These are phyloP conservation scores for Horisme vitalbata DNA, from an alignment of 2,888 invertebrate genomes.

Conservation along the genomic window DNA sequence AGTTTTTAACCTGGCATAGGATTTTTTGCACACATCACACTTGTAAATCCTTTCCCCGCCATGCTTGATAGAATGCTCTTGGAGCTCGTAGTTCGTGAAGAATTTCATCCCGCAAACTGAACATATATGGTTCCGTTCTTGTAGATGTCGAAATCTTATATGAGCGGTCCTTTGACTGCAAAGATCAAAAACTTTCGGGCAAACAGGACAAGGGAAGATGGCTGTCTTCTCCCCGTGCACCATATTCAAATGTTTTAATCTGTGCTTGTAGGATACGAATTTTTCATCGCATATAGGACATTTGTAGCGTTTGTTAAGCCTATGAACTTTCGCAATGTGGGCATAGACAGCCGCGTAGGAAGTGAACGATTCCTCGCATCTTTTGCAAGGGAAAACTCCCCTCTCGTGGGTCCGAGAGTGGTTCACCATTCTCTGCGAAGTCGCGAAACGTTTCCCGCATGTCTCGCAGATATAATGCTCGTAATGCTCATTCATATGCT, in stretches of 20 bases:
- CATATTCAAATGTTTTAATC: conserved; percentile 64
- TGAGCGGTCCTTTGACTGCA: conserved; percentile 72
- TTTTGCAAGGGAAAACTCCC: conserved; percentile 67
- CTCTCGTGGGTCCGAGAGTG: conserved; percentile 67
- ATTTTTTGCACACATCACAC: conserved; percentile 79
- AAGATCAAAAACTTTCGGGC: conserved; percentile 68
- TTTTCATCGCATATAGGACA: conserved; percentile 76
- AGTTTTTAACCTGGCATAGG: conserved; percentile 73
- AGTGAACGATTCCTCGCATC: conserved; percentile 59
- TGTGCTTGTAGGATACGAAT: conserved; percentile 69
- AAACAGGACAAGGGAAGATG: conserved; percentile 67
- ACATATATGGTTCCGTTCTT: conserved; percentile 76
- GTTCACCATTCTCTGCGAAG: conserved; percentile 68
- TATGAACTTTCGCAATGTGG: conserved; percentile 66
- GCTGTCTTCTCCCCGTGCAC: conserved; percentile 71
- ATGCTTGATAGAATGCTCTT: conserved; percentile 80
- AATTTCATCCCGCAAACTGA: conserved; percentile 79
- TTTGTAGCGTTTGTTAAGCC: conserved; percentile 69
- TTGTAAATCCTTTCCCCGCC: conserved; percentile 79
- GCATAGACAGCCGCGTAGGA: conserved; percentile 64
- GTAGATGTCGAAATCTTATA: conserved; percentile 68
- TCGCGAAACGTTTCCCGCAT: conserved; percentile 73
- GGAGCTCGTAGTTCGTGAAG: conserved; percentile 79
- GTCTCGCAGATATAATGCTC: conserved; percentile 74
- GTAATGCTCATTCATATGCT: conserved; percentile 76